Base-by-base conservation (phyloP, 2,797 vertebrate genomes). In the Lateolabrax maculatus region DNA sequence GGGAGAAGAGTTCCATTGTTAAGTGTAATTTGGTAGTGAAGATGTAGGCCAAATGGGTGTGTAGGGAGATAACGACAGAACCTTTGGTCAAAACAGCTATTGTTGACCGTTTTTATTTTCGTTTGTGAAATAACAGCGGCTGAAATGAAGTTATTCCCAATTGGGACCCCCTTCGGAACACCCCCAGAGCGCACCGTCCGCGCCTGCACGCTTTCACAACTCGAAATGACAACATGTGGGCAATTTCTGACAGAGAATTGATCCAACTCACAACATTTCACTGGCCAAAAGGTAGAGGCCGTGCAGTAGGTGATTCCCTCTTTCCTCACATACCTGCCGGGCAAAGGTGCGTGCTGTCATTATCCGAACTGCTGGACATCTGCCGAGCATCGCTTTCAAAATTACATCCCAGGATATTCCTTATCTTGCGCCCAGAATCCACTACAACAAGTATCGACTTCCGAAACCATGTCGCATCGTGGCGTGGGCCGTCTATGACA, bases 271-370 rank as follows among this genome's bases (percentile, higher is more conserved):
- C 8, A 10, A 12, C 11, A 21, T 29, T n/a, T 49, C 18, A 23
- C 10, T 44, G 36, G 4, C 16, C 18, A 48, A 67, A 18, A 27
- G n/a, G 6, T 3, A 51, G 3, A 63, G 52, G 21, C 36, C 9
- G 10, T n/a, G n/a, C n/a, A n/a, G n/a, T 7, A 16, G 5, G 36
- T 27, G 1, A 2, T 11, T 41, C 2, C n/a, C n/a, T 10, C 1
- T 44, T 43, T 51, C 25, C 1, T 25, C n/a, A 82, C 82, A 43
- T 90, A 94, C 93, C 93, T 92, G 79, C 58, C 48, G 75, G 69
- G 60, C 67, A 70, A 76, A 48, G 48, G 56, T 57, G 75, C 56
- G 65, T 52, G 6, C 9, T 79, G 75, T 71, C 70, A 71, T 77
- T 84, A 86, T 85, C 81, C 87, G 77, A 80, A 75, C 12, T 3